A percentile compares a stretch with the other conserved stretches of the same genome.
phyloP scores from a whole-genome alignment of 2,888 invertebrate species.

The Cecidostiba fungosa region DNA sequence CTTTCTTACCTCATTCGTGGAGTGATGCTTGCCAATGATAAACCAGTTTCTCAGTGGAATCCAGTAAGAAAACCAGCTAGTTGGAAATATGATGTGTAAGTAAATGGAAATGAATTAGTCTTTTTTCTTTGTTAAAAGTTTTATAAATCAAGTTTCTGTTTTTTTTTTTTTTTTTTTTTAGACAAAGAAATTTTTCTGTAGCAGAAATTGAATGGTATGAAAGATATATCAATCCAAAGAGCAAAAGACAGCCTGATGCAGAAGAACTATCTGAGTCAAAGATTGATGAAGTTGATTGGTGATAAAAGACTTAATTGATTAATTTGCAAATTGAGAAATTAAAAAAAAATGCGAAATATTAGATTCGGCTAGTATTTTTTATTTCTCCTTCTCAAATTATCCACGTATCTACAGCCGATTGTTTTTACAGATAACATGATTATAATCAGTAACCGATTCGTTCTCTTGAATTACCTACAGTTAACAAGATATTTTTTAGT shows the following conservation, averaged over 20 bases:
- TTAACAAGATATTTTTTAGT: conserved; percentile 64
- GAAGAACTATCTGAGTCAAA: conserved; percentile 65
- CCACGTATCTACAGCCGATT: conserved; percentile 54
- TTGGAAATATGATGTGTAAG: conserved; percentile 69
- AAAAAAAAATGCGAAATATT: conserved; percentile 40
- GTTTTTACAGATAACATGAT: conserved; percentile 64
- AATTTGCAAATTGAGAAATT: conserved; percentile 40
- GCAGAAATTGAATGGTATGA: conserved; percentile 75
- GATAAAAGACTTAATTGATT: conserved; percentile 27
- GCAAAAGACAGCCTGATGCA: conserved; percentile 64
- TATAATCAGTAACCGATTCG: conserved; percentile 61
- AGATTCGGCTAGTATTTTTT: conserved; percentile 54
- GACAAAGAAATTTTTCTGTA: conserved; percentile 71
- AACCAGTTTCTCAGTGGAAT: conserved; percentile 87
- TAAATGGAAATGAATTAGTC: conserved; percentile 43
- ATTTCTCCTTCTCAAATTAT: conserved; percentile 58
- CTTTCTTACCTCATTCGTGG: conserved; percentile 83
- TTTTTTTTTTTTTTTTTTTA: conserved; percentile 64
- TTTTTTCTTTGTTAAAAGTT: conserved; percentile 2
- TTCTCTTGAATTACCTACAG: conserved; percentile 55
- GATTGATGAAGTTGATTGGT: conserved; percentile 67
- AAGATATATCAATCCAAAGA: conserved; percentile 68
- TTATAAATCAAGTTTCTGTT: conserved; percentile 11
- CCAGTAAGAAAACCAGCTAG: conserved; percentile 82
- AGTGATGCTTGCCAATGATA: conserved; percentile 87